Conservation (phyloP, 64 coral and sea anemone genomes). For the Porites australiensis region DNA sequence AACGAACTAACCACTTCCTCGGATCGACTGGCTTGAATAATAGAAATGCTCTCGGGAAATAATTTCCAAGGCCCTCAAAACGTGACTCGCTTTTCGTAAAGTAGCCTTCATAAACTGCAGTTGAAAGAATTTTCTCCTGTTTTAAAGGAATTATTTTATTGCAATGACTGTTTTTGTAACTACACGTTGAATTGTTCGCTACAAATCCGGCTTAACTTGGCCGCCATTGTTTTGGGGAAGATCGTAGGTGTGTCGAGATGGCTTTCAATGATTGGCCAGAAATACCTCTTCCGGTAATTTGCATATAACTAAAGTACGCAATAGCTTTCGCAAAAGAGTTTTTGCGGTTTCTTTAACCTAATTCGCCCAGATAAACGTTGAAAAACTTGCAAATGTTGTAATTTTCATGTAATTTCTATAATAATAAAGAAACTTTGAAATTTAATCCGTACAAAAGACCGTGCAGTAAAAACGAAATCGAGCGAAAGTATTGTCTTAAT, state of each 20-base stretch:
- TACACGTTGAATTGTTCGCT: background rate
- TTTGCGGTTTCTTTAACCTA: no score
- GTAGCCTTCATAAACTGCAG: no score
- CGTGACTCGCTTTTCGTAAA: background rate
- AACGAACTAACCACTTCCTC: background rate
- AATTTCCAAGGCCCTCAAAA: background rate
- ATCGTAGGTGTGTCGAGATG: slow-evolving; percentile 75
- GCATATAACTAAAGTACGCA: slow-evolving; percentile 12
- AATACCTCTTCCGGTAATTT: background rate
- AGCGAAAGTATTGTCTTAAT: background rate
- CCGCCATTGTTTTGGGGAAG: slow-evolving; percentile 25
- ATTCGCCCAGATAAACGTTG: no score
- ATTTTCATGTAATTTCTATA: no score
- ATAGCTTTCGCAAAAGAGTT: no score
- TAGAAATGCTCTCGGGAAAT: slow-evolving; percentile 16
- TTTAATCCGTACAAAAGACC: background rate
- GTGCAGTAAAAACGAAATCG: background rate
- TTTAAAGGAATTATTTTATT: no score
- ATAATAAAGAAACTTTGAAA: background rate
- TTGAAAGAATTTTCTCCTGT: no score
- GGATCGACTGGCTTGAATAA: background rate
- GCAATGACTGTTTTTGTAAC: no score
- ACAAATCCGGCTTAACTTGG: background rate
- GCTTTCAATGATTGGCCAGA: slow-evolving; percentile 61
- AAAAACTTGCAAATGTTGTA: no score